These are phyloP conservation scores for Cosmia trapezina DNA, from an alignment of 2,888 invertebrate species.

Conservation along the genomic window DNA sequence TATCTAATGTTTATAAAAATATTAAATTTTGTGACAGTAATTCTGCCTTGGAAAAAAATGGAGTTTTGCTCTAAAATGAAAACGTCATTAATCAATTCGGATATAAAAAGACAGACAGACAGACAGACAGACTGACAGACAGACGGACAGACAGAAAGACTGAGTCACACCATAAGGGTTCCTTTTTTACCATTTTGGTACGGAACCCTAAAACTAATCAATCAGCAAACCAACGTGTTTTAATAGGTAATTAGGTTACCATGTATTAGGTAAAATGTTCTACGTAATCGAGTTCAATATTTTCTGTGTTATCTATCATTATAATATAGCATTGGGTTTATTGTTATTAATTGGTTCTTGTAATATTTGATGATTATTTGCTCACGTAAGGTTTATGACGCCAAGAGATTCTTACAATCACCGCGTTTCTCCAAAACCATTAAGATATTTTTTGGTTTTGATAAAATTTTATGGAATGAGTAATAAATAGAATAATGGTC, in stretches of 20 bases:
- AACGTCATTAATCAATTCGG: conserved; percentile 27
- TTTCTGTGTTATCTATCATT: too few species aligned
- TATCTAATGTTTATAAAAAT: neutral
- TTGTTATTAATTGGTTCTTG: conserved; percentile 11
- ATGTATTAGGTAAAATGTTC: conserved; percentile 26
- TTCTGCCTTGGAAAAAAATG: neutral
- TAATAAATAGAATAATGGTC: conserved; percentile 25
- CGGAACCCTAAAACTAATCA: too few species aligned
- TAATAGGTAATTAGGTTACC: conserved; percentile 50
- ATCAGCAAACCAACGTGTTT: neutral
- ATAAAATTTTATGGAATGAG: conserved; percentile 9
- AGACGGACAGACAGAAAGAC: too few species aligned
- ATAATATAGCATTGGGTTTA: conserved; percentile 39
- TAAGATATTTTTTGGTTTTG: conserved; percentile 23
- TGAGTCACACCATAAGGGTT: too few species aligned
- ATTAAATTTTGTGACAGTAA: neutral
- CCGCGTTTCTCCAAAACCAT: conserved; percentile 19
- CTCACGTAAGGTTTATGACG: conserved; percentile 42
- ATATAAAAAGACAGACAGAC: too few species aligned
- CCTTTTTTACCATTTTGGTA: too few species aligned
- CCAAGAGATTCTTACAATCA: conserved; percentile 7
- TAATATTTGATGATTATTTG: conserved; percentile 21
- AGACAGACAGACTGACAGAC: too few species aligned
- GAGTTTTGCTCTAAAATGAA: neutral
- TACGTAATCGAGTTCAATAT: conserved; percentile 5